Evolutionary conservation across 1,140 invertebrate species (phyloP).

Genomic region (Ooceraea biroi): DNA sequence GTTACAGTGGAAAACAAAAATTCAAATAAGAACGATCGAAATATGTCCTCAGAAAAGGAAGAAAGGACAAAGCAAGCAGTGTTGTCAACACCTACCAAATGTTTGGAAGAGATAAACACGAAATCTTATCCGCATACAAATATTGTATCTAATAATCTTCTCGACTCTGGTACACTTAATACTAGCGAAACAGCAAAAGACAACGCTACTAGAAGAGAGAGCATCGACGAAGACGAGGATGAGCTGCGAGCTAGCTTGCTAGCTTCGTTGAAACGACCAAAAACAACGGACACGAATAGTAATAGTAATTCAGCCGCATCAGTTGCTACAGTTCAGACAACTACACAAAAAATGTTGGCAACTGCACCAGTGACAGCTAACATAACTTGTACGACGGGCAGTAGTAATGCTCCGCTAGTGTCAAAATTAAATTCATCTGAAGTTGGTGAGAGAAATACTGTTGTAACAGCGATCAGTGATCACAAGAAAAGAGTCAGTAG

Average conservation of each 20-base stretch:
- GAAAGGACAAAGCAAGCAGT: neutral
- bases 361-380: neutral
- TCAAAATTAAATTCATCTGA: constrained; percentile 2
- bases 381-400: constrained; percentile 3
- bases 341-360: neutral
- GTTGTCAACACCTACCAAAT: neutral
- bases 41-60: neutral
- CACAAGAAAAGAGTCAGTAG: constrained; percentile 50
- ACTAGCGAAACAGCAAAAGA: neutral
- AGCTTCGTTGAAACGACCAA: constrained; percentile 80
- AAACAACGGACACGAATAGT: constrained; percentile 53
- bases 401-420: constrained; percentile 2
- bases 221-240: constrained; percentile 84
- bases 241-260: constrained; percentile 80
- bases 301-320: neutral
- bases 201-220: constrained; percentile 72
- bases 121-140: constrained; percentile 6
- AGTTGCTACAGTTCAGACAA: neutral
- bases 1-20: neutral
- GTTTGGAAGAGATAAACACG: neutral
- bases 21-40: neutral
- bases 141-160: neutral
- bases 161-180: neutral
- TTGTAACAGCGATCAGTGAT: neutral
- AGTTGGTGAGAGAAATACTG: neutral